Percentiles rank a stretch among this genome's conserved stretches.
phyloP scores from a whole-genome alignment of 1,140 invertebrate species.

The Penaeus vannamei region DNA sequence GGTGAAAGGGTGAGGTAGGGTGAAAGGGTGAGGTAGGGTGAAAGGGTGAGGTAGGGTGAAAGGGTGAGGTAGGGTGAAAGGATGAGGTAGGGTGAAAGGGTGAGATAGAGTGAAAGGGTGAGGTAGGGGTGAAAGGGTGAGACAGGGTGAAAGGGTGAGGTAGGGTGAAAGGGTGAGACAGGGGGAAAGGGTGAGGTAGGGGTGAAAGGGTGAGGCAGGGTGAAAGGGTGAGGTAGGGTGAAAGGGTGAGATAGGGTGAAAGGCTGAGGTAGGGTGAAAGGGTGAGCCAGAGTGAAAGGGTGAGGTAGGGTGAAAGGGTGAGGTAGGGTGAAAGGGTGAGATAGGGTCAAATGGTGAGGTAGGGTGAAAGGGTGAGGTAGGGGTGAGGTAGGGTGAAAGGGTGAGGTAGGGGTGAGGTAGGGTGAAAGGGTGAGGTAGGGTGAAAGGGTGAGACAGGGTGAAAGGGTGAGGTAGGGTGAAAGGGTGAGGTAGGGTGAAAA shows the following conservation, averaged over 20 bases:
- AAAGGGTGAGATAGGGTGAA: not conserved
- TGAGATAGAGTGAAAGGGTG: no score
- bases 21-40: no score
- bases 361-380: no score
- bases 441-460: not conserved
- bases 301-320: not conserved
- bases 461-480: not conserved
- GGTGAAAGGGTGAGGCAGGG: not conserved
- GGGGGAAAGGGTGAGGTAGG: not conserved
- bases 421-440: not conserved
- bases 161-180: not conserved
- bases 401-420: not conserved
- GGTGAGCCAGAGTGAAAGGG: no score
- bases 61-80: no score
- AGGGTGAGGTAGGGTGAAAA: not conserved
- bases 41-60: no score
- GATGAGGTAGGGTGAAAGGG: no score
- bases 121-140: no score
- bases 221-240: not conserved
- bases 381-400: no score
- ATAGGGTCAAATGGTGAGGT: not conserved
- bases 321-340: conserved; percentile 4
- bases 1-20: not conserved
- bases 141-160: no score
- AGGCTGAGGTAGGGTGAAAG: not conserved